Base-by-base conservation (phyloP, 2,888 invertebrate genomes). In the Brachyopa scutellaris region DNA sequence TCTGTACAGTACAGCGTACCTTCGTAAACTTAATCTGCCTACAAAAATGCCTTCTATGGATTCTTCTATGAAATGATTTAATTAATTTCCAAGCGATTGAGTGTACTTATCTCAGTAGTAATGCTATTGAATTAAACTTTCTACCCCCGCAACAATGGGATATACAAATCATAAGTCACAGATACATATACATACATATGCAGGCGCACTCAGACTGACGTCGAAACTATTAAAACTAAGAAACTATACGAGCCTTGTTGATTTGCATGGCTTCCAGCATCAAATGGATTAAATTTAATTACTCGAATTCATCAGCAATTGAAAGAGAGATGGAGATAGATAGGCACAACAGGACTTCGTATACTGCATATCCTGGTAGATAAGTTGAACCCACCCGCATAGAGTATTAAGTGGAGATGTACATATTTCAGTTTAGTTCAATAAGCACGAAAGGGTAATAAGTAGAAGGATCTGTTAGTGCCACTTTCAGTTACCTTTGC, bases 261-360 rank as follows among this genome's bases (percentile, higher is more conserved):
- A 76, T 82, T 82, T 64, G 76, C 64, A 76, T 76, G 76, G 76
- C 69, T 82, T 76, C 80, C 62, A 29, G 76, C 64, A 76, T 76
- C 57, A 47, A 36, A 64, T 51, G 57, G 55, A 55, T 82, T 82
- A 76, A 76, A 70, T 82, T 76, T 82, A 82, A 82, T 82, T 82
- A 82, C 64, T 70, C 29, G 49, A 76, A 77, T 61, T 69, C 69
- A 62, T 77, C 29, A 29, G 29, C 47, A 69, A 40, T 66, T 36
- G 66, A 61, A 51, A 45, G 17, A 38, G 36, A 36, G 29, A 59
- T 40, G 36, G 17, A 38, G 31, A n/a, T 6, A 36, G 15, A 29
- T 8, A 42, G 26, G 45, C 8, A 29, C 31, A 17, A 23, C 40
- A 38, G 61, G 61, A 72, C 62, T 51, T 51, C 13, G 40, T 19